Percentiles rank a stretch among this genome's conserved stretches.
Conservation (phyloP, 1,140 invertebrate genomes). For the Trichogramma pretiosum region DNA sequence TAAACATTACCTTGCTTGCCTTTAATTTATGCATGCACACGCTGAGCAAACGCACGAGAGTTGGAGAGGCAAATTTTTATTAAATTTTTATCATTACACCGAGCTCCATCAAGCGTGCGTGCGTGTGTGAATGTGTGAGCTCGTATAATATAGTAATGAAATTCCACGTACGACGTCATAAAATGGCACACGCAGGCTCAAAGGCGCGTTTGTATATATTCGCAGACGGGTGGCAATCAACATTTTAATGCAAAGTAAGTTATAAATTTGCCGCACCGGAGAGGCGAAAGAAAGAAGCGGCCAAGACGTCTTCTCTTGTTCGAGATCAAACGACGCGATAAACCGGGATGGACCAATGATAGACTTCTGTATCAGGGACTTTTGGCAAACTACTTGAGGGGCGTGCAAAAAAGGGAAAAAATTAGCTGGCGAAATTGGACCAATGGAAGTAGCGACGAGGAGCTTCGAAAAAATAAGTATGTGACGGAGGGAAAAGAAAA, state of each 20-base stretch:
- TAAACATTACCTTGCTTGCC: too few species aligned
- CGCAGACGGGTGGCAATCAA: constrained; percentile 1
- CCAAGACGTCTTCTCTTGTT: too few species aligned
- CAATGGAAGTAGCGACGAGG: neutral
- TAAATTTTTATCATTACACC: neutral
- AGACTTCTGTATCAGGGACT: too few species aligned
- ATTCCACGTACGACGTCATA: neutral
- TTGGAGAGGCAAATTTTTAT: too few species aligned
- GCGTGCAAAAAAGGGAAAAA: neutral
- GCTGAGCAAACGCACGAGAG: too few species aligned
- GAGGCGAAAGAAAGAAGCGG: neutral
- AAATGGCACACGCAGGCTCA: neutral
- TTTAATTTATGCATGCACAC: neutral
- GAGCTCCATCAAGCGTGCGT: neutral
- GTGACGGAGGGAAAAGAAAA: neutral
- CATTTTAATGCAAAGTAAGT: constrained; percentile 14
- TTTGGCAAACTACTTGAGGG: too few species aligned
- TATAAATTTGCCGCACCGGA: neutral
- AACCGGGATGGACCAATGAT: neutral
- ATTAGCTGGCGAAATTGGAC: neutral
- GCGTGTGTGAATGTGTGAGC: too few species aligned
- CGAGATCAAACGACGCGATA: neutral
- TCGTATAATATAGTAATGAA: constrained; percentile 10
- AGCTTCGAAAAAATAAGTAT: neutral
- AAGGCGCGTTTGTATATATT: too few species aligned